Percentiles rank a stretch among this genome's conserved stretches.
These are phyloP conservation scores for Echinometra lucunter DNA, from an alignment of 53 echinoderm and acorn worm genomes.

Conservation along the genomic window DNA sequence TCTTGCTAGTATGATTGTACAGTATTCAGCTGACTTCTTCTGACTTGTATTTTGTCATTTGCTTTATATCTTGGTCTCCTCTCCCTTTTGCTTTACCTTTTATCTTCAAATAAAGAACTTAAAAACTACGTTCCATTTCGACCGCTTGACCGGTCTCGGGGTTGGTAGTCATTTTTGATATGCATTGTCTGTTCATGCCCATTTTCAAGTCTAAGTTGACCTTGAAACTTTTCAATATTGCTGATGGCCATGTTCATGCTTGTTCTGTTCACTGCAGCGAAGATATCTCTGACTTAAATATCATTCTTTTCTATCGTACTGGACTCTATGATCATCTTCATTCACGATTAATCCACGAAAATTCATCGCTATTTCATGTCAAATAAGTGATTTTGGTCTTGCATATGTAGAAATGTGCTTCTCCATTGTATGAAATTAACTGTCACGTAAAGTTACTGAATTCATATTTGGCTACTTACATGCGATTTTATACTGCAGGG, in stretches of 20 bases:
- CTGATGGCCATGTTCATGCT: slow-evolving; percentile 12
- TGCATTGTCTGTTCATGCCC: neutral
- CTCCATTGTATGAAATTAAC: neutral
- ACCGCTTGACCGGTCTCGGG: no score
- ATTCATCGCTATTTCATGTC: slow-evolving; percentile 14
- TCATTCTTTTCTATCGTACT: neutral
- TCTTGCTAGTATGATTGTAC: neutral
- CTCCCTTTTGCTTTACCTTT: neutral
- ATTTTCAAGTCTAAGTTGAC: no score
- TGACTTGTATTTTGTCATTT: neutral
- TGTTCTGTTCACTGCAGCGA: slow-evolving; percentile 1
- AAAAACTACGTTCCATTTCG: no score
- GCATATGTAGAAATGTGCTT: neutral
- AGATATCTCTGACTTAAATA: neutral
- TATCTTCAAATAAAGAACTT: no score
- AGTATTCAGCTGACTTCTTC: no score
- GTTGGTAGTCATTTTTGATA: no score
- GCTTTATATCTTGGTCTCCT: neutral
- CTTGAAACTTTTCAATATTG: no score
- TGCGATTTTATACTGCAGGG: neutral
- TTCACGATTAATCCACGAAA: neutral
- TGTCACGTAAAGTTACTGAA: neutral
- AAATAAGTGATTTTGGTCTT: slow-evolving; percentile 25
- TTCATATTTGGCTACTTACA: neutral
- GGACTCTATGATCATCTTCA: neutral